These are phyloP conservation scores for Pogoniulus pusillus DNA, from an alignment of 2,797 vertebrate genomes.

Conservation along the genomic window DNA sequence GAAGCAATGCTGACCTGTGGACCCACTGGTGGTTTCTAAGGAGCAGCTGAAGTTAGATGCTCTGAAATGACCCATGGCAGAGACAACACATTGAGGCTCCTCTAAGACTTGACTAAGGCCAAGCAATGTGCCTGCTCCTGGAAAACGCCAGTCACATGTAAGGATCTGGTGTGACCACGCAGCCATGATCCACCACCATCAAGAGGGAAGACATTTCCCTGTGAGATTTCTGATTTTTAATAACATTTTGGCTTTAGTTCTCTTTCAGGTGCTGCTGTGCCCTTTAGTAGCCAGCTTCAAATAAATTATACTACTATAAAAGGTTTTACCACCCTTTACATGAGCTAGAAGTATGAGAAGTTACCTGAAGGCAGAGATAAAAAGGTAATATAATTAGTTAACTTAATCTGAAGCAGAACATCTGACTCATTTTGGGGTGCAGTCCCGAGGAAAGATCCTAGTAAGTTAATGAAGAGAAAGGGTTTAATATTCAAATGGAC, in stretches of 20 bases:
- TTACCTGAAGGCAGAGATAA: slow-evolving; percentile 54
- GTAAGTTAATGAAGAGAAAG: background rate
- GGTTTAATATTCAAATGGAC: slow-evolving; percentile 1
- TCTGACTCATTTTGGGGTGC: slow-evolving; percentile 30
- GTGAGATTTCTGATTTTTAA: slow-evolving; percentile 45
- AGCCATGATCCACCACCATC: background rate
- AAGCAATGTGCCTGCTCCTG: fast-evolving
- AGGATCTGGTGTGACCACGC: fast-evolving
- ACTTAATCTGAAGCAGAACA: slow-evolving; percentile 43
- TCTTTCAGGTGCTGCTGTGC: slow-evolving; percentile 39
- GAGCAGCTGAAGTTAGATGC: background rate
- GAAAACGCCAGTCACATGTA: background rate
- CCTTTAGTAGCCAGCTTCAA: slow-evolving; percentile 52
- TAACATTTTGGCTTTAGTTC: slow-evolving; percentile 46
- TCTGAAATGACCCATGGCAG: background rate
- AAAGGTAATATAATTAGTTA: slow-evolving; percentile 58
- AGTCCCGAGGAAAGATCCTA: slow-evolving; percentile 27
- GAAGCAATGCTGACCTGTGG: background rate
- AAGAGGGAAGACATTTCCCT: slow-evolving; percentile 5
- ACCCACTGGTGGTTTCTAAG: background rate
- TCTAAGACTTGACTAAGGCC: background rate
- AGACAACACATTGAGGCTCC: background rate
- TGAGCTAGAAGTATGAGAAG: slow-evolving; percentile 17
- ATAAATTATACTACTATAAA: slow-evolving; percentile 58
- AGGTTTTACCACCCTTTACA: slow-evolving; percentile 35